Evolutionary conservation across 2,797 vertebrate species (phyloP).

Genomic region (Brachyalestes nurse): DNA sequence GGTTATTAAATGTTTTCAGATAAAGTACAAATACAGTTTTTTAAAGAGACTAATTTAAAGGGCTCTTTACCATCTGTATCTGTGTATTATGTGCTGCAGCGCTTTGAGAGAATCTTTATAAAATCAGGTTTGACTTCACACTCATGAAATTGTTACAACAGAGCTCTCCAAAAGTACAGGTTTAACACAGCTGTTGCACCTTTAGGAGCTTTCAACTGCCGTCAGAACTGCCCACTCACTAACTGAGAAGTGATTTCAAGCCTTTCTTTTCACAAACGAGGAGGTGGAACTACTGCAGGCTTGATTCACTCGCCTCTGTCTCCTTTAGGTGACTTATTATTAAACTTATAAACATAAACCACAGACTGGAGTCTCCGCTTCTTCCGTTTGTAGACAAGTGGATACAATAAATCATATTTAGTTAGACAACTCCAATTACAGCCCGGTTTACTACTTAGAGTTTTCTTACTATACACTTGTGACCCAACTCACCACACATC

Average conservation of each 20-base stretch:
- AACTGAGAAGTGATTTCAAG: conserved; percentile 14
- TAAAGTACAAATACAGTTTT: neutral
- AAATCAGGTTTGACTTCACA: neutral
- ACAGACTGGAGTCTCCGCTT: neutral
- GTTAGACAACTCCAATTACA: neutral
- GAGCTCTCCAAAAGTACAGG: neutral
- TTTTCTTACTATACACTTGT: conserved; percentile 1
- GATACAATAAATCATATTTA: neutral
- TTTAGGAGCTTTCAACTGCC: neutral
- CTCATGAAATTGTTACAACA: neutral
- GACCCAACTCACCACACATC: neutral
- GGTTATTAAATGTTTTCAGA: neutral
- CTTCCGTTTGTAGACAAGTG: neutral
- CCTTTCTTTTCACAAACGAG: conserved; percentile 1
- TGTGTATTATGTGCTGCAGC: neutral
- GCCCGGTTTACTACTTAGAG: neutral
- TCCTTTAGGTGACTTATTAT: conserved; percentile 6
- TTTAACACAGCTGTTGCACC: neutral
- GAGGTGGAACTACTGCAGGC: conserved; percentile 17
- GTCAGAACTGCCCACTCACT: conserved; percentile 4
- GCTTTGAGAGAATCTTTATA: neutral
- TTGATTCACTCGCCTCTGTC: conserved; percentile 11
- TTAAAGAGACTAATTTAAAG: neutral
- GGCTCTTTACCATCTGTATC: neutral
- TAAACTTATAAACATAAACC: conserved; percentile 10